These are phyloP conservation scores for Benthosema pterotum DNA, from an alignment of 2,797 vertebrate species.

Conservation along the genomic window DNA sequence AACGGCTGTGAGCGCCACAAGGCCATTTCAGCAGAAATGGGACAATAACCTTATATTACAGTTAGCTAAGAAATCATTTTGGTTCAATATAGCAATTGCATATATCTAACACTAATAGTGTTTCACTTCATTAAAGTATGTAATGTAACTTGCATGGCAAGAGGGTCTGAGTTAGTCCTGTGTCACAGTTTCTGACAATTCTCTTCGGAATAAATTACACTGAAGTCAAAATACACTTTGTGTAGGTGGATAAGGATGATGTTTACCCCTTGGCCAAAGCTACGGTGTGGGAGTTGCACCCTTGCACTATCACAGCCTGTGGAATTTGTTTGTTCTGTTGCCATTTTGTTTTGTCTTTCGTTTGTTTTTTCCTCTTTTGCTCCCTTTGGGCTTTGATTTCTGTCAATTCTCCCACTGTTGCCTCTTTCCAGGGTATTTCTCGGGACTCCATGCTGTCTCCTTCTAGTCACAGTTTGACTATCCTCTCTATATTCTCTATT, in stretches of 20 bases:
- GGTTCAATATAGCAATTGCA: too few species aligned
- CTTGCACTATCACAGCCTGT: conserved; percentile 75
- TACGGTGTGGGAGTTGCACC: conserved; percentile 82
- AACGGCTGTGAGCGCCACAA: not conserved
- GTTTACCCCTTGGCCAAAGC: conserved; percentile 28
- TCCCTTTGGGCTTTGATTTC: conserved; percentile 41
- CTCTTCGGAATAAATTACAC: too few species aligned
- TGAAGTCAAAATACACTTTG: too few species aligned
- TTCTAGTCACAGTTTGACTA: conserved; percentile 77
- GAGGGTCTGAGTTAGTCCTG: too few species aligned
- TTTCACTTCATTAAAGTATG: too few species aligned
- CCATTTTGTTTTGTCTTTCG: conserved; percentile 53
- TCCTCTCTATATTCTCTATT: conserved; percentile 29
- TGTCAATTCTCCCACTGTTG: conserved; percentile 77
- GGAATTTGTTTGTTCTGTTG: conserved; percentile 65
- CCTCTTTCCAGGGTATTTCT: conserved; percentile 87
- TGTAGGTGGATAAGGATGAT: too few species aligned
- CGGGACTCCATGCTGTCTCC: conserved; percentile 85
- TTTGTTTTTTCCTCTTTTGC: conserved; percentile 35
- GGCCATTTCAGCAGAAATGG: too few species aligned
- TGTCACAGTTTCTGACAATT: too few species aligned
- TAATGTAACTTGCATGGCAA: too few species aligned
- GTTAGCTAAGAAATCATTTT: too few species aligned
- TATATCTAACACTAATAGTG: too few species aligned
- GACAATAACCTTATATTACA: too few species aligned